Percentiles rank a stretch among this genome's conserved stretches.
These are phyloP conservation scores for Desmodus rotundus DNA, from an alignment of 2,113 vertebrate genomes.

Conservation along the genomic window DNA sequence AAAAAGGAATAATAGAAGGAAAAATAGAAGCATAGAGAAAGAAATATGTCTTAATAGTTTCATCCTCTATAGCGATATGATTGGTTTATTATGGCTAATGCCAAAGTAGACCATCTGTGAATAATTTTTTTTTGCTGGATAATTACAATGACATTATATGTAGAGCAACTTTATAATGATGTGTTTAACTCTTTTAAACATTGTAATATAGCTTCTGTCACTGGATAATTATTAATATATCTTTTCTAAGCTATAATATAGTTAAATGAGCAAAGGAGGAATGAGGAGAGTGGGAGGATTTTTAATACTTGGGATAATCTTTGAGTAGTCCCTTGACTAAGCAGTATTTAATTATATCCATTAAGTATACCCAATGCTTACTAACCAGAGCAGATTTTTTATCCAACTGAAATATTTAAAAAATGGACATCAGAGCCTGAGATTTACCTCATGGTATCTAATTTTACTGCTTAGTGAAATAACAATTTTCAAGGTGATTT, in stretches of 20 bases:
- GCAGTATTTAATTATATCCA: conserved; percentile 35
- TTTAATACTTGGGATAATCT: background rate
- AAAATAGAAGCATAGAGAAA: background rate
- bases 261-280: background rate
- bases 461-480: conserved; percentile 9
- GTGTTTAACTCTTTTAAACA: background rate
- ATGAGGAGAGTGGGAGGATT: background rate
- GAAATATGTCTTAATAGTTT: background rate
- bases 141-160: background rate
- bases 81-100: background rate
- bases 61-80: background rate
- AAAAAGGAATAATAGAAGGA: background rate
- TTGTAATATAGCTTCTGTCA: background rate
- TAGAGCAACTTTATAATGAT: background rate
- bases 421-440: background rate
- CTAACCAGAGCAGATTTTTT: background rate
- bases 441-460: conserved; percentile 3
- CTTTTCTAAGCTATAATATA: background rate
- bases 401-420: conserved; percentile 18
- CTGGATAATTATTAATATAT: background rate
- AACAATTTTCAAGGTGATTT: conserved; percentile 10
- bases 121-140: background rate
- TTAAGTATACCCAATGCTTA: background rate
- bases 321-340: conserved; percentile 18
- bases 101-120: background rate